Base-by-base conservation (phyloP, 92 coral and sea anemone genomes). In the Zoanthus solanderi region DNA sequence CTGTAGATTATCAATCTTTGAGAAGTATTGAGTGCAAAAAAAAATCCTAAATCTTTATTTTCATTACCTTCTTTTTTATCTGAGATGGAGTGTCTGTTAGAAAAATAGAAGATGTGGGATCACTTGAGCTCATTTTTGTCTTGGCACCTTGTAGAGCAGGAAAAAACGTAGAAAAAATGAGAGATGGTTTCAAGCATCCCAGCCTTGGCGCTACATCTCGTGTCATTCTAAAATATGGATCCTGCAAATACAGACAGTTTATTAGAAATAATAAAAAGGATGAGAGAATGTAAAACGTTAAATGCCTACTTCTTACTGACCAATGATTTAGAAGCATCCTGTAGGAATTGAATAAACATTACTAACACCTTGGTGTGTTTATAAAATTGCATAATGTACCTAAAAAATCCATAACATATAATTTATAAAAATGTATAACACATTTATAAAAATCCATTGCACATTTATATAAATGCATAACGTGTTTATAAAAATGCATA, bases 91-190 rank as follows among this genome's bases (percentile, higher is more conserved):
- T 93, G 84, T 97, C 99, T 32, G 99, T 95, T 17, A 97, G 89
- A 86, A 97, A 97, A 78, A 97, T 95, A 13, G 99, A 97, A 6
- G 99, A 95, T 15, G 92, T 95, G 5, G 99, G 99, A 67, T 97
- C 99, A 83, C 99, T 97, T 30, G 99, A 92, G 69, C 99, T 97
- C 99, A 97, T 97, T 88, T 97, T 97, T 56, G 99, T 97, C 89
- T 97, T 97, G 28, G 99, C 99, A 68, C 99, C 99, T 94, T 97
- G 99, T 30, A 97, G 92, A 37, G 99, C 99, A 46, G 99, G 99
- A 75, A 97, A 97, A 95, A 97, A 97, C 12, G 99, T 95, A 18
- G 99, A 97, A 78, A 95, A 94, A 69, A 97, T 94, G 47, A 97
- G 92, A 34, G 99, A 97, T 15, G 99, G 99, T 79, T 97, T 97